These are phyloP conservation scores for Synchiropus splendidus DNA, from an alignment of 2,113 vertebrate genomes.

Conservation along the genomic window DNA sequence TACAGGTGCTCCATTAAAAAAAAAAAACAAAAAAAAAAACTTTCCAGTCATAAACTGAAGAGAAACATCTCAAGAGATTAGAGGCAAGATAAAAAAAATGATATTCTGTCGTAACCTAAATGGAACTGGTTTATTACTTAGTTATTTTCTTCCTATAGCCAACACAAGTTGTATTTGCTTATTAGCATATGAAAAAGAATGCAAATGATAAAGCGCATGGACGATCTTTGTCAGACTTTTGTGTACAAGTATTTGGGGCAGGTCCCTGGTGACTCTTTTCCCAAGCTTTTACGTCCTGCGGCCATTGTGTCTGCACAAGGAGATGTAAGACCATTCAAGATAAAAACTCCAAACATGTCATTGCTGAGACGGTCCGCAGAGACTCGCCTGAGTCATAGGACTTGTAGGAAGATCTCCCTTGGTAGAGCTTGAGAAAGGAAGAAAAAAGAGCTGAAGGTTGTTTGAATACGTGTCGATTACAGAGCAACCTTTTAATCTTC, in stretches of 20 bases:
- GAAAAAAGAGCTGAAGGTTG: no score
- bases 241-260: constrained; percentile 46
- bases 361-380: constrained; percentile 39
- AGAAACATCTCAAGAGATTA: no score
- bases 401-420: constrained; percentile 53
- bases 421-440: constrained; percentile 43
- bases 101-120: no score
- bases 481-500: constrained; percentile 64
- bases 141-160: no score
- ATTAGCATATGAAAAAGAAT: not conserved
- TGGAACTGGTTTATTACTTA: no score
- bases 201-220: no score
- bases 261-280: constrained; percentile 41
- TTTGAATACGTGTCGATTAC: constrained; percentile 59
- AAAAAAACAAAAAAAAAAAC: no score
- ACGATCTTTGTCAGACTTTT: constrained; percentile 20
- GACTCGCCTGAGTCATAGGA: constrained; percentile 46
- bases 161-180: no score
- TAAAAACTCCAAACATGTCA: constrained; percentile 42
- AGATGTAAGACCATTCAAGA: no score
- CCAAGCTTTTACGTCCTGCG: constrained; percentile 42
- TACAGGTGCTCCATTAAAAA: no score
- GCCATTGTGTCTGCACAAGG: constrained; percentile 49
- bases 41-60: no score
- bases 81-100: no score